phyloP scores from a whole-genome alignment of 2,797 vertebrate species.

The Danio jaintianensis region DNA sequence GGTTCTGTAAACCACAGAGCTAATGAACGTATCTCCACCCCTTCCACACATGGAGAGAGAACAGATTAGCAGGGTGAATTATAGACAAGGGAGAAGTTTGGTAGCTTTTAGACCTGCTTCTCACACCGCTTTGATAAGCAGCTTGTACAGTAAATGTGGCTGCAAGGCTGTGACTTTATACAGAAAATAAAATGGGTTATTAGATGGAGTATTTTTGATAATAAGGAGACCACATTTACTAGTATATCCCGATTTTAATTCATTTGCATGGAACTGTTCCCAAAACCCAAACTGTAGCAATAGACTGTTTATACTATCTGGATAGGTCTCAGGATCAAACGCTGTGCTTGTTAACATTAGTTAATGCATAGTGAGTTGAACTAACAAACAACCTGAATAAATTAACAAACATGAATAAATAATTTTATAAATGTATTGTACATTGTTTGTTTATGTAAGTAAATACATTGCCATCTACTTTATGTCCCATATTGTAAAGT shows the following conservation, averaged over 20 bases:
- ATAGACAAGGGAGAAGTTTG: conserved; percentile 9
- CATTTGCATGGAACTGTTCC: not conserved
- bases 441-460: too few relatives aligned
- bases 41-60: conserved; percentile 6
- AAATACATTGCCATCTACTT: too few relatives aligned
- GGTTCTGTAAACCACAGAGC: conserved; percentile 26
- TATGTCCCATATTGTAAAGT: too few relatives aligned
- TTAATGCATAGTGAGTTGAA: too few relatives aligned
- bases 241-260: not conserved
- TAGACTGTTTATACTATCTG: not conserved
- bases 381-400: too few relatives aligned
- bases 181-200: conserved; percentile 29
- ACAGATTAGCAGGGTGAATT: conserved; percentile 35
- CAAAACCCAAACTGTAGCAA: not conserved
- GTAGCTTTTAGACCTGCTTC: conserved; percentile 21
- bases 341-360: too few relatives aligned
- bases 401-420: too few relatives aligned
- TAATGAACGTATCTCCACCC: conserved; percentile 45
- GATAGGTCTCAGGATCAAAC: not conserved
- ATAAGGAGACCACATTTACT: not conserved
- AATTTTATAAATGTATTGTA: too few relatives aligned
- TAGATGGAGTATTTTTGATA: not conserved
- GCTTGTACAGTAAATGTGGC: not conserved
- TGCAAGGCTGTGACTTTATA: not conserved
- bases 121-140: not conserved